Evolutionary conservation across 1,140 invertebrate genomes (phyloP).

Genomic region (Bombus breviceps): DNA sequence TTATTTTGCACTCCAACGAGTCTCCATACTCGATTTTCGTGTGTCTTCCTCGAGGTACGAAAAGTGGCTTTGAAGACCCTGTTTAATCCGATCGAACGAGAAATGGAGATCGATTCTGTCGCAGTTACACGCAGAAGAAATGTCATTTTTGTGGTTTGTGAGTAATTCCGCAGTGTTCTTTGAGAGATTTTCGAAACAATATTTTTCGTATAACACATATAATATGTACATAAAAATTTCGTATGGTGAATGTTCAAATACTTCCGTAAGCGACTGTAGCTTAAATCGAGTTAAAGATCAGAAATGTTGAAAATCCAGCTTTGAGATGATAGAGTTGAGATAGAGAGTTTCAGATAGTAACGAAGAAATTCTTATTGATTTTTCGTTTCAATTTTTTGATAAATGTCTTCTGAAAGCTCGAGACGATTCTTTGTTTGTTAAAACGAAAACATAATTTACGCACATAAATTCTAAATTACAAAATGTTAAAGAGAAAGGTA

Average conservation of each 20-base stretch:
- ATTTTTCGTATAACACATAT: too few species aligned
- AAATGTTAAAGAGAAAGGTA: background rate
- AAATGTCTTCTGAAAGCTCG: background rate
- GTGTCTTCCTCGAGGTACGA: background rate
- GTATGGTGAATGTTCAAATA: too few species aligned
- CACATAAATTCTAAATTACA: background rate
- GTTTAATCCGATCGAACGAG: constrained; percentile 56
- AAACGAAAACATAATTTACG: too few species aligned
- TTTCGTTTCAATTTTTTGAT: background rate
- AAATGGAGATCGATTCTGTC: background rate
- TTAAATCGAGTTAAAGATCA: too few species aligned
- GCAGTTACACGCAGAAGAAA: background rate
- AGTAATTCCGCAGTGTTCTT: too few species aligned
- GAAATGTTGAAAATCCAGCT: too few species aligned
- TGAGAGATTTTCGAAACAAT: too few species aligned
- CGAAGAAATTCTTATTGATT: background rate
- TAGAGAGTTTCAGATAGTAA: background rate
- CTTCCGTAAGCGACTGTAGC: too few species aligned
- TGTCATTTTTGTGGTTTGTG: background rate
- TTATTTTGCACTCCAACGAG: constrained; percentile 40
- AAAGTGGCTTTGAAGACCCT: background rate
- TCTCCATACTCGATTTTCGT: constrained; percentile 37
- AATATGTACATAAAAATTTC: too few species aligned
- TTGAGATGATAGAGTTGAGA: too few species aligned
- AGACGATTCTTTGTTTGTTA: background rate